Conservation (phyloP, 2,888 invertebrate genomes). For the Coronaproctus castanopsis region DNA sequence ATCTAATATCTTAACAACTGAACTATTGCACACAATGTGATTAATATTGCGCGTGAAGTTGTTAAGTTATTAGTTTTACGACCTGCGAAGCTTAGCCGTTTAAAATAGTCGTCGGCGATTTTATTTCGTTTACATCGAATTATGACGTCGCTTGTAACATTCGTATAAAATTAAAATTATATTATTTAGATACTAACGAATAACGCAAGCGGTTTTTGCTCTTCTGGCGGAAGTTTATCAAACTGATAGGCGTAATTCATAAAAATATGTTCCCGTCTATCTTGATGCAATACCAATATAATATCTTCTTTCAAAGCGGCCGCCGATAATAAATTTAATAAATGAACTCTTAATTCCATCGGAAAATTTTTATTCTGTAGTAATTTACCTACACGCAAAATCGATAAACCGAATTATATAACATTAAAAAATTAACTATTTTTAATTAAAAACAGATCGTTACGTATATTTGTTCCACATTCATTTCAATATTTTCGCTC, state of each 20-base stretch:
- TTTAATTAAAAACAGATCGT: background rate
- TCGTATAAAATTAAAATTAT: too few relatives aligned
- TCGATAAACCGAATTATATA: too few relatives aligned
- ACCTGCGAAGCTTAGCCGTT: too few relatives aligned
- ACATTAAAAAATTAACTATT: background rate
- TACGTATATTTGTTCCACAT: background rate
- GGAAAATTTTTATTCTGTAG: slow-evolving; percentile 38
- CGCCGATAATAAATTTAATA: slow-evolving; percentile 49
- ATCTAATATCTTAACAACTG: too few relatives aligned
- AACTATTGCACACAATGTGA: too few relatives aligned
- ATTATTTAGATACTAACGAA: slow-evolving; percentile 56
- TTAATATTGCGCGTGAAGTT: too few relatives aligned
- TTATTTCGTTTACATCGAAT: too few relatives aligned
- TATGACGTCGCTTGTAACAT: too few relatives aligned
- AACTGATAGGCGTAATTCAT: slow-evolving; percentile 70
- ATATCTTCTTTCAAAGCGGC: slow-evolving; percentile 74
- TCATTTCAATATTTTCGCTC: too few relatives aligned
- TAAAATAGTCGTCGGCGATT: too few relatives aligned
- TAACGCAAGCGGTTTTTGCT: slow-evolving; percentile 58
- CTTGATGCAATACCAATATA: slow-evolving; percentile 71
- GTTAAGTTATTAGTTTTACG: too few relatives aligned
- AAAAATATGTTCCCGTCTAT: slow-evolving; percentile 65
- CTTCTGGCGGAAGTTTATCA: slow-evolving; percentile 47
- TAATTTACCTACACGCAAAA: slow-evolving; percentile 32
- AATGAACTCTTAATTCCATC: slow-evolving; percentile 38